These are phyloP conservation scores for Marisa cornuarietis DNA, from an alignment of 1,140 invertebrate species.

Conservation along the genomic window DNA sequence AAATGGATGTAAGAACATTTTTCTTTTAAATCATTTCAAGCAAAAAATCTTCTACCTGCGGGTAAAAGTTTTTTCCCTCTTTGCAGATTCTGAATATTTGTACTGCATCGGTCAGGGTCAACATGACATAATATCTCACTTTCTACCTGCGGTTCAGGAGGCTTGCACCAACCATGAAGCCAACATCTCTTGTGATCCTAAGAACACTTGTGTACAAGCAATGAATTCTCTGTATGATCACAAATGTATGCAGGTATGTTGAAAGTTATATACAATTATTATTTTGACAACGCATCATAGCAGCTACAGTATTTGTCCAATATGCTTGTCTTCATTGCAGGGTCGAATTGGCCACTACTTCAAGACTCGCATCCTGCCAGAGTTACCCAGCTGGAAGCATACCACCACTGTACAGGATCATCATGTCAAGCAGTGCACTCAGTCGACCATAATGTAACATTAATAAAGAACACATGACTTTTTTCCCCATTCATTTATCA, in stretches of 20 bases:
- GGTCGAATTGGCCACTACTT: too few relatives aligned
- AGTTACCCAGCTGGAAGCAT: too few relatives aligned
- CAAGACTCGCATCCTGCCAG: too few relatives aligned
- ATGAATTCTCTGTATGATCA: not conserved
- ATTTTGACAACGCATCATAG: too few relatives aligned
- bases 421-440: too few relatives aligned
- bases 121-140: not conserved
- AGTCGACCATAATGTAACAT: too few relatives aligned
- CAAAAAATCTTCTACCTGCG: not conserved
- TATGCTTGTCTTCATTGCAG: too few relatives aligned
- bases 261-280: too few relatives aligned
- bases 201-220: not conserved
- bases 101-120: not conserved
- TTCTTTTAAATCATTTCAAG: not conserved
- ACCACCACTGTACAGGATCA: too few relatives aligned
- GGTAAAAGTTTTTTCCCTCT: not conserved
- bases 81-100: slow-evolving; percentile 6
- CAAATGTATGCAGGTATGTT: not conserved
- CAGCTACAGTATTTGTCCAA: too few relatives aligned
- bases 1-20: slow-evolving; percentile 14
- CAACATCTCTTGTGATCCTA: not conserved
- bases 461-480: too few relatives aligned
- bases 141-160: not conserved
- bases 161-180: not conserved
- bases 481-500: too few relatives aligned